These are phyloP conservation scores for Calephelis nemesis DNA, from an alignment of 1,140 invertebrate genomes.

Conservation along the genomic window DNA sequence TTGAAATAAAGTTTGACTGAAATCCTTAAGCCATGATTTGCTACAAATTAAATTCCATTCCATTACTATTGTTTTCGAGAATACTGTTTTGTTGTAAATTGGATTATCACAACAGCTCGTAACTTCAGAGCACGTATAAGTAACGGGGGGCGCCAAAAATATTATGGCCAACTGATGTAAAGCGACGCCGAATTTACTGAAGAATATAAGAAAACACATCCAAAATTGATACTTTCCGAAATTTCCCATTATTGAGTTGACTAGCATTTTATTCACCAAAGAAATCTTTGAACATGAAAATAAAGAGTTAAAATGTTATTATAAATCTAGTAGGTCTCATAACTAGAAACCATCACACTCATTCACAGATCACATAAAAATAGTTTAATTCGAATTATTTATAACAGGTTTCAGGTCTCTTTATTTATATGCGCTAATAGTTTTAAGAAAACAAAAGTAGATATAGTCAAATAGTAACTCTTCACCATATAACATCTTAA, in stretches of 20 bases:
- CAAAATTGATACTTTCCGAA: constrained; percentile 86
- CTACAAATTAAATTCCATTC: constrained; percentile 88
- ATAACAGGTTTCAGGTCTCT: too few relatives aligned
- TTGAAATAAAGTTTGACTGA: constrained; percentile 81
- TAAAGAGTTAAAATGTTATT: background rate
- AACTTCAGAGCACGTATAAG: constrained; percentile 58
- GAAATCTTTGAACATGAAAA: background rate
- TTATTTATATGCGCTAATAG: too few relatives aligned
- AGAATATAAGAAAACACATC: constrained; percentile 82
- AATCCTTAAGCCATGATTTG: constrained; percentile 80
- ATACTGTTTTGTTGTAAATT: constrained; percentile 81
- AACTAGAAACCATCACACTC: too few relatives aligned
- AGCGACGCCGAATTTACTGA: constrained; percentile 84
- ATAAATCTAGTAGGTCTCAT: too few relatives aligned
- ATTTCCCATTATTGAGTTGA: constrained; percentile 52
- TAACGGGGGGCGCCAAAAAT: constrained; percentile 81
- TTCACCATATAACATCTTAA: too few relatives aligned
- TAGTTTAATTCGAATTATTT: too few relatives aligned
- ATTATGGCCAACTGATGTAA: constrained; percentile 84
- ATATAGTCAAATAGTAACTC: too few relatives aligned
- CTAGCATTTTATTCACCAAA: constrained; percentile 30
- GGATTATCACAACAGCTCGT: constrained; percentile 76
- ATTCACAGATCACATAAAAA: too few relatives aligned
- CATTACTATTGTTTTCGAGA: constrained; percentile 84
- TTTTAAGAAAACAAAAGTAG: too few relatives aligned